phyloP scores from a whole-genome alignment of 2,888 invertebrate genomes.

The Athripsodes cinereus region DNA sequence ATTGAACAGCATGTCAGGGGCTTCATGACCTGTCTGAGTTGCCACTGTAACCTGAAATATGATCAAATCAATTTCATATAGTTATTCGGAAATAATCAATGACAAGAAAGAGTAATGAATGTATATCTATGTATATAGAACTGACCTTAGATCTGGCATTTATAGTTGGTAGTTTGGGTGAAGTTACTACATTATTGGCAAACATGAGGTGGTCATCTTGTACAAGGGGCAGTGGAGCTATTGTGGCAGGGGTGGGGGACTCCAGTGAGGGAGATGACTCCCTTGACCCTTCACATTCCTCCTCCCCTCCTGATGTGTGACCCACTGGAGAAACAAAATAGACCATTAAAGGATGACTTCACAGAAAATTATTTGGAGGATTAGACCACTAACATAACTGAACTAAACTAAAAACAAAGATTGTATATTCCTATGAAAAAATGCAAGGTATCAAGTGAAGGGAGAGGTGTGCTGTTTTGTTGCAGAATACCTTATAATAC shows the following conservation, averaged over 20 bases:
- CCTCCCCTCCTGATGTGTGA: slow-evolving; percentile 44
- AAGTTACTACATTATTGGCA: background rate
- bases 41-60: slow-evolving; percentile 65
- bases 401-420: no score
- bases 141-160: background rate
- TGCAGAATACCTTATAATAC: no score
- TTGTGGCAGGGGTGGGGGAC: slow-evolving; percentile 46
- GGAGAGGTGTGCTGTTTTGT: no score
- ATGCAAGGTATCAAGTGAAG: no score
- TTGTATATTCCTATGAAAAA: no score
- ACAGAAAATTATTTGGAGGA: no score
- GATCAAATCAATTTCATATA: no score
- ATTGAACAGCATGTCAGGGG: slow-evolving; percentile 56
- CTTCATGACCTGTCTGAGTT: slow-evolving; percentile 78
- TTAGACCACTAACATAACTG: no score
- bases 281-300: slow-evolving; percentile 60
- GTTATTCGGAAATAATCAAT: no score
- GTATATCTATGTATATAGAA: background rate
- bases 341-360: no score
- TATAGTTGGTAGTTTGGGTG: background rate
- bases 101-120: no score
- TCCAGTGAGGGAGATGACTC: slow-evolving; percentile 69
- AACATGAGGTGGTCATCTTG: background rate
- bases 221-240: slow-evolving; percentile 23
- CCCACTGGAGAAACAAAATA: slow-evolving; percentile 26